Percentiles rank a stretch among this genome's conserved stretches.
phyloP scores from a whole-genome alignment of 30 jellyfish, hydroid and myxozoan genomes.

The Hydractinia echinata region DNA sequence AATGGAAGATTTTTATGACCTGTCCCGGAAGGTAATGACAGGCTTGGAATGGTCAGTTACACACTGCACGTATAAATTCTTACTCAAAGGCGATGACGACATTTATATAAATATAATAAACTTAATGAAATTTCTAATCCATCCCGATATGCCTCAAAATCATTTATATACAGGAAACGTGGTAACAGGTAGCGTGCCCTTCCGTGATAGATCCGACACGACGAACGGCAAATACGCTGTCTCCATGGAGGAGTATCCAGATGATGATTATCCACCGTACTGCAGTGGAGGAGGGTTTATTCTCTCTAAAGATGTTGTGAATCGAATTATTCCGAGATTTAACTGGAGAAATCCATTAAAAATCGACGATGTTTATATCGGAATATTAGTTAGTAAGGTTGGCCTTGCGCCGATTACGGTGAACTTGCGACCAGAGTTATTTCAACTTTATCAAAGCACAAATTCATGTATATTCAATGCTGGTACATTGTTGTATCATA shows the following conservation, averaged over 20 bases:
- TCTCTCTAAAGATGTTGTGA: conserved; percentile 1
- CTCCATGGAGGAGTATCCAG: conserved; percentile 11
- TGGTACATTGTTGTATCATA: no score
- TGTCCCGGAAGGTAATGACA: conserved; percentile 6
- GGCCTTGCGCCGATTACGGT: no score
- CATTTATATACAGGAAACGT: conserved; percentile 23
- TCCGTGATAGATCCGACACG: background rate
- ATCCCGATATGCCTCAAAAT: conserved; percentile 1
- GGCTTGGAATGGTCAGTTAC: conserved; percentile 30
- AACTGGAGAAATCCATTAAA: conserved; percentile 19
- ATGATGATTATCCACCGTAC: conserved; percentile 7
- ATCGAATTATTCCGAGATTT: conserved; percentile 11
- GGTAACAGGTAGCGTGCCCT: background rate
- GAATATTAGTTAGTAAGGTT: background rate
- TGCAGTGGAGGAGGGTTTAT: conserved; percentile 35
- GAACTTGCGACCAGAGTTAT: no score
- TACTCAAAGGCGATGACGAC: conserved; percentile 23
- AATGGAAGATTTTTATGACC: conserved; percentile 18
- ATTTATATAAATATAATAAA: conserved; percentile 9
- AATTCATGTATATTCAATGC: no score
- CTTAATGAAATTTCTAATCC: background rate
- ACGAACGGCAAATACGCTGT: conserved; percentile 23
- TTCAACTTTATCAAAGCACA: no score
- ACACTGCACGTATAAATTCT: background rate
- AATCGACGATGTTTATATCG: conserved; percentile 36